Evolutionary conservation across 2,888 invertebrate species (phyloP), one percentile per base, ranked within the genome.

Genomic region (Scrobipalpa costella): DNA sequence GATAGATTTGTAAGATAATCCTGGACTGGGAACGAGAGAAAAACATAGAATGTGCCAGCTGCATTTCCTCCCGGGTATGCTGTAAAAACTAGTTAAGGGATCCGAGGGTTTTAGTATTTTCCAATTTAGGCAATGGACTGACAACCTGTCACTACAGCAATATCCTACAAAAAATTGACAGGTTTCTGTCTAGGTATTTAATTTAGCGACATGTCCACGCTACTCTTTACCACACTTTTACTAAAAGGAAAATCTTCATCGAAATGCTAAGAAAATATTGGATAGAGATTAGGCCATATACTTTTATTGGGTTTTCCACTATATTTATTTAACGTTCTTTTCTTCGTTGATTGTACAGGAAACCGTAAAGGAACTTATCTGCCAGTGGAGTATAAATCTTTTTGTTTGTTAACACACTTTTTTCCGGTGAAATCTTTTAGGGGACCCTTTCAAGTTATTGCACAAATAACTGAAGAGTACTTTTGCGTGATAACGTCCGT

Each of bases 261-360:
- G 87, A 81, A 88, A 85, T 80, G 79, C 82, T 87, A 88, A 89
- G 88, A 89, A 90, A 90, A 90, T 90, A 90, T 90, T 88, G 88
- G 86, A 81, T 86, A 88, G 88, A 89, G 90, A 90, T 90, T 90
- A 90, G 89, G 87, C 87, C 83, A 89, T 90, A 87, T 83, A 90
- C 83, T 89, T 90, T 89, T 90, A 89, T 90, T 89, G 89, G 81
- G 84, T 86, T 85, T 83, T 83, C 81, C 85, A 85, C 87, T 85
- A 84, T 90, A 90, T 90, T 90, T 89, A 89, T 88, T 85, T 89
- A 81, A 88, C 85, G 84, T 86, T 79, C 83, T 76, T 75, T 80
- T 77, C 74, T 72, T 74, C 73, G 76, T 76, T 75, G 80, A 77
- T 73, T 74, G 77, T 72, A 69, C 73, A 68, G 79, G 77, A 77